Percentiles rank a stretch among this genome's conserved stretches.
Evolutionary conservation across 2,797 vertebrate species (phyloP).

Genomic region (Paedocypris micromegethes): DNA sequence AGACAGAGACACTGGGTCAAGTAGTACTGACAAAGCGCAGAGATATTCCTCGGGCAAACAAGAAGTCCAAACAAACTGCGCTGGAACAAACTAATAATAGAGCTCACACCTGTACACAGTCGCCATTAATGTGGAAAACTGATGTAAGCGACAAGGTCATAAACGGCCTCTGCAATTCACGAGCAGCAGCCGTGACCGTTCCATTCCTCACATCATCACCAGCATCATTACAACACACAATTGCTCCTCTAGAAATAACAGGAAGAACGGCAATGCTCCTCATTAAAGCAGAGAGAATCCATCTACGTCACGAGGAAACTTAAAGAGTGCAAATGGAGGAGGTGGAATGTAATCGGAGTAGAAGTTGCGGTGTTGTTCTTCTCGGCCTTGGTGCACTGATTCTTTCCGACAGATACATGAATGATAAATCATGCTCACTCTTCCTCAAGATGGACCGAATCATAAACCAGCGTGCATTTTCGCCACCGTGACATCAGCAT

Average conservation of each 20-base stretch:
- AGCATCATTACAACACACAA: background rate
- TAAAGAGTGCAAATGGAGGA: conserved; percentile 12
- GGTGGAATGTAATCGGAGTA: conserved; percentile 28
- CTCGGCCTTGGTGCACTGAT: conserved; percentile 39
- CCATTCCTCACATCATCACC: background rate
- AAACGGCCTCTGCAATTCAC: background rate
- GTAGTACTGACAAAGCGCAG: conserved; percentile 18
- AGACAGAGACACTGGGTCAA: conserved; percentile 25
- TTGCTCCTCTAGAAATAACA: background rate
- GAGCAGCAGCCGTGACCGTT: conserved; percentile 6
- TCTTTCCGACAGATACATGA: conserved; percentile 45
- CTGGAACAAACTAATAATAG: conserved; percentile 29
- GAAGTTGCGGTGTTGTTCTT: conserved; percentile 24
- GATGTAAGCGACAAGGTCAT: background rate
- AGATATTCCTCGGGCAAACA: conserved; percentile 46
- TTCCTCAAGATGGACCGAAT: background rate
- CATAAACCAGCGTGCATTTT: no score
- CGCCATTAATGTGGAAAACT: conserved; percentile 6
- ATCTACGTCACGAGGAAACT: conserved; percentile 2
- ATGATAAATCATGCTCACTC: conserved; percentile 36
- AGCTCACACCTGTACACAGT: background rate
- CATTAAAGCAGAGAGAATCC: background rate
- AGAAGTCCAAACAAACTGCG: conserved; percentile 31
- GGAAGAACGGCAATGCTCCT: conserved; percentile 7
- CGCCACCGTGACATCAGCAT: no score